These are phyloP conservation scores for Nowickia ferox DNA, from an alignment of 2,888 invertebrate species.

Conservation along the genomic window DNA sequence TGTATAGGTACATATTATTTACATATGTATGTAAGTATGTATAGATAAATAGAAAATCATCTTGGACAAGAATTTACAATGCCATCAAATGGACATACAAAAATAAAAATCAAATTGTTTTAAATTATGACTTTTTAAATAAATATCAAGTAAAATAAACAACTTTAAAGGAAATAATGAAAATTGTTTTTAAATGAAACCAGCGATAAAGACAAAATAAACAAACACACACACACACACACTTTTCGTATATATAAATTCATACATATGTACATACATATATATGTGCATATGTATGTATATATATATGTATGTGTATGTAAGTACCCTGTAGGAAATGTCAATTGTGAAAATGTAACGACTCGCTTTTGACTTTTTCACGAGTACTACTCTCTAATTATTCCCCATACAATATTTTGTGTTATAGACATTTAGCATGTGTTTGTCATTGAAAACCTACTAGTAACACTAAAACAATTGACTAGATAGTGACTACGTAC, in stretches of 20 bases:
- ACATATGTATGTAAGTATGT: not conserved
- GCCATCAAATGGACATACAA: not conserved
- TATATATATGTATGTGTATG: not conserved
- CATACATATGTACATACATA: constrained; percentile 4
- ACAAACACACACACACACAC: not conserved
- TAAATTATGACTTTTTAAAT: constrained; percentile 55
- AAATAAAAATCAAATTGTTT: constrained; percentile 13
- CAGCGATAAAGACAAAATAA: constrained; percentile 34
- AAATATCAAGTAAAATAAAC: constrained; percentile 41
- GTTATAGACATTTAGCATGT: no score
- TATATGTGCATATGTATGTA: not conserved
- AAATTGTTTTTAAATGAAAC: constrained; percentile 31
- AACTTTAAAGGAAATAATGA: constrained; percentile 60
- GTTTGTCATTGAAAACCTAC: no score
- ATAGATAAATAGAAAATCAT: constrained; percentile 20
- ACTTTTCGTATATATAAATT: not conserved
- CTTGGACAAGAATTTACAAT: not conserved
- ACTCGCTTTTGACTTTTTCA: no score
- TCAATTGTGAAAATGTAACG: no score
- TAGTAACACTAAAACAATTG: no score
- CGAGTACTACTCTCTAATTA: no score
- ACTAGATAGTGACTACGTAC: no score
- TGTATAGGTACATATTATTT: no score
- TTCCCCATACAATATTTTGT: no score
- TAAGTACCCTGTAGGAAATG: no score